Evolutionary conservation across 2,888 invertebrate species (phyloP), one percentile per base, ranked within the genome.

Genomic region (Cryptocheilus praepositus): DNA sequence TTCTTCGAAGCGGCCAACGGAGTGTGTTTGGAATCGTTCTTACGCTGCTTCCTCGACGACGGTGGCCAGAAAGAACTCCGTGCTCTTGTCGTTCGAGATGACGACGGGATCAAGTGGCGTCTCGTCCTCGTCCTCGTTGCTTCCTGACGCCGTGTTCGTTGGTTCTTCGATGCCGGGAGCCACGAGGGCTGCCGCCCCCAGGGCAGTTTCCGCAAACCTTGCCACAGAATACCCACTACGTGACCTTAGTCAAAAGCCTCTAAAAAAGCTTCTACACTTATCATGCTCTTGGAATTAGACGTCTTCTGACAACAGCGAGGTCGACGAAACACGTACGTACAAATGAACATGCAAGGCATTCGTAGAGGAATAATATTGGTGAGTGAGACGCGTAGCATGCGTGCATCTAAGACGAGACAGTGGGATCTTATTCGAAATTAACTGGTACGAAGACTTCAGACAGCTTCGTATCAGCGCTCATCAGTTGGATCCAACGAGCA

Each of bases 91-190:
- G 89, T 97, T 96, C 53, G 95, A 95, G 86, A 96, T 96, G 82
- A 96, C 94, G 89, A 87, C 86, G 7, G 88, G 88, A 78, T 89
- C 88, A 61, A 88, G 73, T 2, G 88, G 88, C 28, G 87, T 88
- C 67, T 92, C 92, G 76, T 94, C 94, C 74, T 95, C 95, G 72
- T 96, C 95, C 83, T 96, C 96, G 85, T 96, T 96, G 84, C 96
- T 96, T 8, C 95, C 96, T 4, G 95, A 96, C 13, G 96, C 96
- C 8, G 96, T 96, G 87, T 96, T 96, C 18, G 96, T 96, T 59
- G 95, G 95, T 83, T 94, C 92, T 86, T 96, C 96, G 70, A 95
- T 94, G 76, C 94, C 93, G 18, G 92, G 91, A 22, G 88, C 87
- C 59, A 88, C 88, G 71, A 92, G 88, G 55, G 92, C 91, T 66